These are phyloP conservation scores for Theristicus caerulescens DNA, from an alignment of 2,113 vertebrate species.

Conservation along the genomic window DNA sequence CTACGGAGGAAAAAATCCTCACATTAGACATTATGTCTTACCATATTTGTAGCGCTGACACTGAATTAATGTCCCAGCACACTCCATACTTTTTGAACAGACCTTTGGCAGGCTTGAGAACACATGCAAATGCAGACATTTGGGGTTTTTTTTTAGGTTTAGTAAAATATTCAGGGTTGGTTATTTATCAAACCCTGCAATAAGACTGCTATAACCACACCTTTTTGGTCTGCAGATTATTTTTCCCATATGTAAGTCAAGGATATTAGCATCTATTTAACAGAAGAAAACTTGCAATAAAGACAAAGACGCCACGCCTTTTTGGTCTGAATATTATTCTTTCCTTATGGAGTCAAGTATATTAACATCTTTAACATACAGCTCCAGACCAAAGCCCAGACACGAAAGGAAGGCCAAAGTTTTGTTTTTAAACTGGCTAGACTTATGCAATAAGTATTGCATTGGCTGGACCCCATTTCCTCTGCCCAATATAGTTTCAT, in stretches of 20 bases:
- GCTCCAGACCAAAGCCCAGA: slow-evolving; percentile 21
- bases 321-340: not conserved
- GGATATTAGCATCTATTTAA: not conserved
- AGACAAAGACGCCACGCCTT: not conserved
- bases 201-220: not conserved
- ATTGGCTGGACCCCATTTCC: slow-evolving; percentile 20
- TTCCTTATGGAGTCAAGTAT: not conserved
- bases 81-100: not conserved
- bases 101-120: not conserved
- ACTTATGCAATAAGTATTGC: slow-evolving; percentile 20
- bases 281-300: not conserved
- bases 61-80: not conserved
- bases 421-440: slow-evolving; percentile 54
- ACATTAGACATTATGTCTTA: not conserved
- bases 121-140: not conserved
- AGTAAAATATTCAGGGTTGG: not conserved
- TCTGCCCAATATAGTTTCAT: not conserved
- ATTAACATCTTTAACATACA: not conserved
- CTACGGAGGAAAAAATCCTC: not conserved
- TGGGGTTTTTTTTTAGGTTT: not conserved
- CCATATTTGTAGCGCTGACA: not conserved
- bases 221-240: not conserved
- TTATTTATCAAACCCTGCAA: not conserved
- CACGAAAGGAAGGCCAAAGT: slow-evolving; percentile 25
- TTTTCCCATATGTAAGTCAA: not conserved